Evolutionary conservation across 2,113 vertebrate species (phyloP), one percentile per base, ranked within the genome.

Genomic region (Onychostruthus taczanowskii): DNA sequence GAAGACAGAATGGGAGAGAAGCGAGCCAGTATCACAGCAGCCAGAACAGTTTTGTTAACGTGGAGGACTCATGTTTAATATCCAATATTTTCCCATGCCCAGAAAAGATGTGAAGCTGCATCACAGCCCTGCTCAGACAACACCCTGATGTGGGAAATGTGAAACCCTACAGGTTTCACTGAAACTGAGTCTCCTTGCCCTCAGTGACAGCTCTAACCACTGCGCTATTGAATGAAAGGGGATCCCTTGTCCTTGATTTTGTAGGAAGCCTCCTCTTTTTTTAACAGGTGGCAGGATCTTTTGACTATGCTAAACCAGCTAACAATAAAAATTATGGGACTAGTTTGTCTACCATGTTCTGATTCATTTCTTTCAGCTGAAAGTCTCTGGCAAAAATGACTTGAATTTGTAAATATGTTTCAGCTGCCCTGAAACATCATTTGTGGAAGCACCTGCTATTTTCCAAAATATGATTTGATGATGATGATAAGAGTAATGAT

Each of bases 391-490:
- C 62, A 93, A 94, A 97, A 89, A 64, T 79, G 27, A 82, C 61
- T 89, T 79, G 66, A 84, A 93, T 79, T 95, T 95, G 41, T 84
- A 85, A 95, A 82, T 91, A 85, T 52, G 62, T 84, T 91, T 78
- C 52, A 94, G 93, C 77, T 89, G 67, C 70, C 84, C 84, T 94
- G 81, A 89, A 92, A 76, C 46, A 82, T 67, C 14, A 64, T 87
- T 84, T 92, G 68, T 68, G 74, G 84, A 95, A 92, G 43, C 61
- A 92, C 76, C 41, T 81, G 64, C 59, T 90, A 81, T 84, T 94
- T 93, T 89, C 86, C 52, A 84, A 84, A 93, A 49, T 86, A 62
- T 18, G 43, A 37, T 59, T 56, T 58, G 44, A 69, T 73, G 69
- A 74, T 64, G 73, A 82, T 79, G 53, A 69, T 91, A 67, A 84